Evolutionary conservation across 2,113 vertebrate genomes (phyloP).

Genomic region (Sinosuthora webbiana): DNA sequence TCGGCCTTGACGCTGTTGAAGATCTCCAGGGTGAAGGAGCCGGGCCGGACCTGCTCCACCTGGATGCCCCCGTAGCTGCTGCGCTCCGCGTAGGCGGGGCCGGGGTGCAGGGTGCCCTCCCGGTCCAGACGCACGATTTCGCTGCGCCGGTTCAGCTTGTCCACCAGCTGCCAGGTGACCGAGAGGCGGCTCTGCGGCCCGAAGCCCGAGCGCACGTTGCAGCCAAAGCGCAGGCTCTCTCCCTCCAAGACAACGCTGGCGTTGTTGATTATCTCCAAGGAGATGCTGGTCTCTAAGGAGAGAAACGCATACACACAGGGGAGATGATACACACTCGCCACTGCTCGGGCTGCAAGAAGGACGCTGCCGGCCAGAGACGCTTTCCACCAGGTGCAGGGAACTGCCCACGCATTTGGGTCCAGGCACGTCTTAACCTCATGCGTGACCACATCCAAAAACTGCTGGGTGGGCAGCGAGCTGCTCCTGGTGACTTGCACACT

Average conservation of each 20-base stretch:
- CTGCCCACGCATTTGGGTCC: conserved; percentile 42
- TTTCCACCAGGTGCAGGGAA: conserved; percentile 53
- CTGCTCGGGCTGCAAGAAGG: conserved; percentile 16
- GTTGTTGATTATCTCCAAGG: conserved; percentile 85
- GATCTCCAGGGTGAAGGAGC: conserved; percentile 84
- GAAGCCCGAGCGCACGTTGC: conserved; percentile 76
- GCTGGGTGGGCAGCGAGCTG: conserved; percentile 48
- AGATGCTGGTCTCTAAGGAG: conserved; percentile 91
- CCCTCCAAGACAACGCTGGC: conserved; percentile 88
- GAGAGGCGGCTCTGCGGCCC: conserved; percentile 81
- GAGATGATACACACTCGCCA: conserved; percentile 40
- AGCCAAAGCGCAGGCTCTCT: conserved; percentile 84
- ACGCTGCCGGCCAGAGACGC: not conserved
- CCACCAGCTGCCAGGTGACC: conserved; percentile 84
- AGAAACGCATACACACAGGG: conserved; percentile 49
- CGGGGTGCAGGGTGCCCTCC: conserved; percentile 82
- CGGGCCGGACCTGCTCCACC: conserved; percentile 80
- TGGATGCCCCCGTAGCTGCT: conserved; percentile 87
- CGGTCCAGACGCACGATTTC: conserved; percentile 86
- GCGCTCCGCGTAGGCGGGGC: conserved; percentile 83
- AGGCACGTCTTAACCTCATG: conserved; percentile 27
- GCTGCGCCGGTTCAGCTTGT: conserved; percentile 78
- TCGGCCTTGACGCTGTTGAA: conserved; percentile 87
- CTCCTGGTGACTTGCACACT: conserved; percentile 52
- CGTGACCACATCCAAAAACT: conserved; percentile 39